Conservation (phyloP, 2,113 vertebrate species). For the Antechinus stuartii region DNA sequence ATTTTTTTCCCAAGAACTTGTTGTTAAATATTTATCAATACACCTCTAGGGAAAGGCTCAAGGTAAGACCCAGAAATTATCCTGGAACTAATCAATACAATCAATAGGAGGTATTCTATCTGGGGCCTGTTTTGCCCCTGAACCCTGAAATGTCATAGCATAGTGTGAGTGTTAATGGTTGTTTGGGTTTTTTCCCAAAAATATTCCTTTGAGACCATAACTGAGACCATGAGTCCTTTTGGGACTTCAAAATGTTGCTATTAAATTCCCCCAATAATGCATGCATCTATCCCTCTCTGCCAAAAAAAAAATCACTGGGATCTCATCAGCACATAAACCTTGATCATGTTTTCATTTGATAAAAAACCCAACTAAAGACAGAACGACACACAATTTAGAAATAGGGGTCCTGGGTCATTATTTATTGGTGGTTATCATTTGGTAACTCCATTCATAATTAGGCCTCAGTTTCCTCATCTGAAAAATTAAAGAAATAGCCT, state of each 20-base stretch:
- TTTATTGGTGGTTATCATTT: not conserved
- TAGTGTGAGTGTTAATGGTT: not conserved
- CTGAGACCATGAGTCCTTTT: not conserved
- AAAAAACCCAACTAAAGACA: not conserved
- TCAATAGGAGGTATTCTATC: not conserved
- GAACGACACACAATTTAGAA: not conserved
- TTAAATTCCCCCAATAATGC: not conserved
- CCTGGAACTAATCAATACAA: not conserved
- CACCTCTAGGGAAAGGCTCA: not conserved
- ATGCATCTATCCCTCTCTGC: not conserved
- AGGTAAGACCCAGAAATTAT: not conserved
- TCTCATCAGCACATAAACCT: not conserved
- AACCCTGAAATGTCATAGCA: not conserved
- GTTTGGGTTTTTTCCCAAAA: not conserved
- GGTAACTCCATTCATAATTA: not conserved
- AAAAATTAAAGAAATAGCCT: not conserved
- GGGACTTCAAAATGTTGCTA: not conserved
- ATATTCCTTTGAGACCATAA: not conserved
- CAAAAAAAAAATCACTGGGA: not conserved
- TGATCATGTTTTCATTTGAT: not conserved
- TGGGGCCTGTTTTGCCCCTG: not conserved
- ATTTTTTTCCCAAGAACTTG: not conserved
- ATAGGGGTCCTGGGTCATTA: not conserved
- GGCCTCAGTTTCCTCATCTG: not conserved
- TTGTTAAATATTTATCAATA: not conserved